These are phyloP conservation scores for Onychostoma macrolepis DNA, from an alignment of 2,113 vertebrate genomes.

Conservation along the genomic window DNA sequence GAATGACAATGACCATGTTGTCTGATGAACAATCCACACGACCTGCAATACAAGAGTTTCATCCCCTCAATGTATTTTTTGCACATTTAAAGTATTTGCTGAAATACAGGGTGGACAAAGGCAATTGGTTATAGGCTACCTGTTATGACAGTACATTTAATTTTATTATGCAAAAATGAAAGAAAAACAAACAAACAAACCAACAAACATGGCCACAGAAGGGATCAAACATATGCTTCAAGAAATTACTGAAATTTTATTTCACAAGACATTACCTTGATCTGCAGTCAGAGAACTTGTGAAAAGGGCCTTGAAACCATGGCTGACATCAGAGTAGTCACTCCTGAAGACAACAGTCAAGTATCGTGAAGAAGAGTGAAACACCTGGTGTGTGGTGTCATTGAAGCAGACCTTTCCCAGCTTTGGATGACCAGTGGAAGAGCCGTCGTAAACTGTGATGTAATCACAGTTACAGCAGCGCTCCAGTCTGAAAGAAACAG, in stretches of 20 bases:
- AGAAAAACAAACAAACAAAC: too few species aligned
- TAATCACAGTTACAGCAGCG: conserved; percentile 84
- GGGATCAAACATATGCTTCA: not conserved
- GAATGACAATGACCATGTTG: conserved; percentile 81
- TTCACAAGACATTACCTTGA: conserved; percentile 60
- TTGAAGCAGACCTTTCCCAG: conserved; percentile 71
- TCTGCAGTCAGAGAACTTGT: conserved; percentile 60
- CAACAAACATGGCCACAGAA: not conserved
- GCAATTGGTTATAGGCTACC: too few species aligned
- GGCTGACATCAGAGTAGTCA: conserved; percentile 63
- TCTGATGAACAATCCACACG: conserved; percentile 78
- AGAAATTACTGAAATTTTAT: not conserved
- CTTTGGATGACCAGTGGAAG: conserved; percentile 52
- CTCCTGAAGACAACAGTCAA: too few species aligned
- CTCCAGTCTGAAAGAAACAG: conserved; percentile 75
- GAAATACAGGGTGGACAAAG: too few species aligned
- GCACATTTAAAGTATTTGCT: not conserved
- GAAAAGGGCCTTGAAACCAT: conserved; percentile 73
- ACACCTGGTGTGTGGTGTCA: too few species aligned
- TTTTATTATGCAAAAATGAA: not conserved
- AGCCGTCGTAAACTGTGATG: conserved; percentile 78
- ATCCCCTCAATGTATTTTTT: not conserved
- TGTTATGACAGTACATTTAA: not conserved
- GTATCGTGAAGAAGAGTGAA: too few species aligned
- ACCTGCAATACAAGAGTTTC: conserved; percentile 58